These are phyloP conservation scores for Aphelenchoides avenae DNA, from an alignment of 1,140 invertebrate genomes.

Conservation along the genomic window DNA sequence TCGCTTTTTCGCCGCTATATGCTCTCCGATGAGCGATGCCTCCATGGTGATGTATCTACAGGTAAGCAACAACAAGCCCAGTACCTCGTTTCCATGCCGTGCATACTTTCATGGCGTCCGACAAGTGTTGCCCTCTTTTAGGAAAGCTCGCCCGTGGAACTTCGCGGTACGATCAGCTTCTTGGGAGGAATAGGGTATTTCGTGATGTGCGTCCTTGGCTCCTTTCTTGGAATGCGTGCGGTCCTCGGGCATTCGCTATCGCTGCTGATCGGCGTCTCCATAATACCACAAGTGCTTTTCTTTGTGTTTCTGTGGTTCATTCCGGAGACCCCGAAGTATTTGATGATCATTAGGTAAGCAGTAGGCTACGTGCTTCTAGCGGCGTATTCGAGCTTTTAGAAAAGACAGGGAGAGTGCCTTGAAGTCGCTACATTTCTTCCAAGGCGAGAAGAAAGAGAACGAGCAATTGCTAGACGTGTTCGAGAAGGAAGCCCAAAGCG, in stretches of 20 bases:
- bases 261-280: conserved; percentile 32
- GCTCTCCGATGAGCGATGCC: conserved; percentile 42
- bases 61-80: too few relatives aligned
- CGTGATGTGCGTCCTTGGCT: conserved; percentile 46
- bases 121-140: too few relatives aligned
- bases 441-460: conserved; percentile 42
- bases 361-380: neutral
- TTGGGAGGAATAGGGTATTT: conserved; percentile 49
- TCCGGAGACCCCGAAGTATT: conserved; percentile 47
- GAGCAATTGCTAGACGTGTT: conserved; percentile 37
- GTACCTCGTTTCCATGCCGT: too few relatives aligned
- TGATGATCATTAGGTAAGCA: conserved; percentile 42
- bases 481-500: conserved; percentile 24
- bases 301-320: conserved; percentile 46
- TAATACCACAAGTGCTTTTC: conserved; percentile 33
- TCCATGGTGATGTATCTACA: conserved; percentile 44
- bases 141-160: conserved; percentile 33
- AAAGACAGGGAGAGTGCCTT: conserved; percentile 34
- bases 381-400: conserved; percentile 15
- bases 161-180: conserved; percentile 41
- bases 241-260: conserved; percentile 42
- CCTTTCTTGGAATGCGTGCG: conserved; percentile 45
- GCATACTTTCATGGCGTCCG: too few relatives aligned
- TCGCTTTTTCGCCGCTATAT: conserved; percentile 35
- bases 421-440: conserved; percentile 45